A percentile compares a stretch with the other conserved stretches of the same genome.
phyloP scores from a whole-genome alignment of 2,113 vertebrate species.

The Pseudonaja textilis region DNA sequence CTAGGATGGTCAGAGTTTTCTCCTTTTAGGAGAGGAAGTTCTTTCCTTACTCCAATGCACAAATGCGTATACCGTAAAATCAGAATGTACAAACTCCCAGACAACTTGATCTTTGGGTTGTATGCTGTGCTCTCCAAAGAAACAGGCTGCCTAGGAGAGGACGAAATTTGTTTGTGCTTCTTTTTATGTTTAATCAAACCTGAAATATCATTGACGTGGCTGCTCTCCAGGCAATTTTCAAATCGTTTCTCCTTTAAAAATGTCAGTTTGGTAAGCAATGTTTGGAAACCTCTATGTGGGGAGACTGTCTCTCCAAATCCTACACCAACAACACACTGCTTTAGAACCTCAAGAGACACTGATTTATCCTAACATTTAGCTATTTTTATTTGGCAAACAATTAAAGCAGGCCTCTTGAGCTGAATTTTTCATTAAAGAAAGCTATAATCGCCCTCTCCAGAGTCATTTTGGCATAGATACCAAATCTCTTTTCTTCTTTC shows the following conservation, averaged over 20 bases:
- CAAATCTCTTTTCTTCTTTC: neutral
- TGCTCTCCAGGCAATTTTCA: neutral
- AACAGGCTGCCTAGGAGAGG: neutral
- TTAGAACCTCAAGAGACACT: neutral
- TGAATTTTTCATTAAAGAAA: neutral
- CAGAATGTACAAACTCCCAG: neutral
- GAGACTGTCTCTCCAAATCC: neutral
- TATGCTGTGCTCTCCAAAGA: neutral
- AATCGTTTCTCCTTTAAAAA: neutral
- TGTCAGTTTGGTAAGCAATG: neutral
- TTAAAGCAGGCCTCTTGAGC: neutral
- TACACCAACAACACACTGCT: neutral
- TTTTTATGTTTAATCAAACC: neutral
- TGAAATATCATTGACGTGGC: neutral
- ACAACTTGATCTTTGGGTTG: neutral
- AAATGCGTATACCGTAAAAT: neutral
- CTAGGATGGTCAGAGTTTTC: no score
- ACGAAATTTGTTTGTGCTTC: neutral
- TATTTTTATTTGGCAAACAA: neutral
- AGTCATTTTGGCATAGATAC: neutral
- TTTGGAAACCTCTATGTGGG: neutral
- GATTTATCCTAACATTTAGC: neutral
- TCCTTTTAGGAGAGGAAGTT: neutral
- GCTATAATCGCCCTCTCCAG: neutral
- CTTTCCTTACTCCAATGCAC: neutral